phyloP scores from a whole-genome alignment of 1,140 invertebrate species.

The Mercenaria mercenaria region DNA sequence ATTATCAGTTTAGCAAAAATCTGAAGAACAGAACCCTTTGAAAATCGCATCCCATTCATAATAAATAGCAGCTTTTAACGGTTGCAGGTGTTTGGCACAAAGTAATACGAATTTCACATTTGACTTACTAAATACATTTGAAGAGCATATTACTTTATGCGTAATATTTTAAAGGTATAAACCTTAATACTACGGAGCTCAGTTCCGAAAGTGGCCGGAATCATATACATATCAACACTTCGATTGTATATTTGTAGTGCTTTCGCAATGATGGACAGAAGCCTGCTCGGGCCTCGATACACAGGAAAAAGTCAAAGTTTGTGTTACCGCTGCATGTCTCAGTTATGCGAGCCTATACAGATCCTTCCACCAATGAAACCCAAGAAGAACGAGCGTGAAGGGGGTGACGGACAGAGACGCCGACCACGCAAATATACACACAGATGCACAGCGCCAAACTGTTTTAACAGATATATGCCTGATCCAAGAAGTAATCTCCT shows the following conservation, averaged over 20 bases:
- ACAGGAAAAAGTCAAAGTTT: slow-evolving; percentile 7
- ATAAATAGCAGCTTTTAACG: too few species aligned
- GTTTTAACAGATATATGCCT: background rate
- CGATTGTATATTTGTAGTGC: background rate
- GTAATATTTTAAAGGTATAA: too few species aligned
- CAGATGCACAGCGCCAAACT: slow-evolving; percentile 18
- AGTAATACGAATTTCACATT: too few species aligned
- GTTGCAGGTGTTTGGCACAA: too few species aligned
- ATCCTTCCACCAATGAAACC: background rate
- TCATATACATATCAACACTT: too few species aligned
- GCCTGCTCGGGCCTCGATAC: background rate
- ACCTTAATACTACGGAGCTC: too few species aligned
- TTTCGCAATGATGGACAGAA: background rate
- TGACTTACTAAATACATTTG: too few species aligned
- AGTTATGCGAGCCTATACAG: slow-evolving; percentile 33
- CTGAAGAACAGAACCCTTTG: too few species aligned
- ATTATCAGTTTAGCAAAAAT: too few species aligned
- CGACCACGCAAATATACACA: background rate
- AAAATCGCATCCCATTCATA: too few species aligned
- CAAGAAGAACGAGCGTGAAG: background rate
- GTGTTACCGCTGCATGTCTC: slow-evolving; percentile 14
- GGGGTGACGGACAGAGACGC: background rate
- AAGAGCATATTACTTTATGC: too few species aligned
- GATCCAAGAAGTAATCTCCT: background rate
- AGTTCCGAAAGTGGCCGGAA: too few species aligned